These are phyloP conservation scores for Armadillidium nasatum DNA, from an alignment of 1,140 invertebrate species.

Conservation along the genomic window DNA sequence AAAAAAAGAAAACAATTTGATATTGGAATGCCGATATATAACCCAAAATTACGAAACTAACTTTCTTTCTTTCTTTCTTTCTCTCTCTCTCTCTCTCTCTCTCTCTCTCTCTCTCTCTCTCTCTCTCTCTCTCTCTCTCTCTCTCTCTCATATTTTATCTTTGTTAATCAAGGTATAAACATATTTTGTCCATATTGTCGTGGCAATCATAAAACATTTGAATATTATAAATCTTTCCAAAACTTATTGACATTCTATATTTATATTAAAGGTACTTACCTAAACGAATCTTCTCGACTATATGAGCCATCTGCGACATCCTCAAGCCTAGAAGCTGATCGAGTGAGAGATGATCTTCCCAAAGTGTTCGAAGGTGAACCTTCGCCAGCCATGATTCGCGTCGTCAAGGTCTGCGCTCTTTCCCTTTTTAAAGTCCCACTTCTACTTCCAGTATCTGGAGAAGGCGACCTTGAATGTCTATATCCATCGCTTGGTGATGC, in stretches of 20 bases:
- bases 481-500: constrained; percentile 19
- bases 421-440: constrained; percentile 37
- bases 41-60: too few species aligned
- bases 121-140: too few species aligned
- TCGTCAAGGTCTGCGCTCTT: constrained; percentile 40
- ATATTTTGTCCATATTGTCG: not conserved
- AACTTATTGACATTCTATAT: too few species aligned
- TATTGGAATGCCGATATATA: too few species aligned
- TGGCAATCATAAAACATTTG: too few species aligned
- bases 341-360: constrained; percentile 36
- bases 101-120: too few species aligned
- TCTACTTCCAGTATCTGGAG: constrained; percentile 42
- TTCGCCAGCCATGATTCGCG: constrained; percentile 39
- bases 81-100: too few species aligned
- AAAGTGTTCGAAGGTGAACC: constrained; percentile 36
- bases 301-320: constrained; percentile 16
- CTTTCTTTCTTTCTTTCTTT: too few species aligned
- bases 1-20: too few species aligned
- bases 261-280: constrained; percentile 28
- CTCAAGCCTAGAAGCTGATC: constrained; percentile 42
- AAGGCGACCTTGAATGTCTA: constrained; percentile 35
- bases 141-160: too few species aligned
- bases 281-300: constrained; percentile 5
- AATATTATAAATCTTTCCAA: too few species aligned
- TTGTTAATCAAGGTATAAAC: not conserved